Evolutionary conservation across 2,113 vertebrate species (phyloP).

Genomic region (Saccopteryx leptura): DNA sequence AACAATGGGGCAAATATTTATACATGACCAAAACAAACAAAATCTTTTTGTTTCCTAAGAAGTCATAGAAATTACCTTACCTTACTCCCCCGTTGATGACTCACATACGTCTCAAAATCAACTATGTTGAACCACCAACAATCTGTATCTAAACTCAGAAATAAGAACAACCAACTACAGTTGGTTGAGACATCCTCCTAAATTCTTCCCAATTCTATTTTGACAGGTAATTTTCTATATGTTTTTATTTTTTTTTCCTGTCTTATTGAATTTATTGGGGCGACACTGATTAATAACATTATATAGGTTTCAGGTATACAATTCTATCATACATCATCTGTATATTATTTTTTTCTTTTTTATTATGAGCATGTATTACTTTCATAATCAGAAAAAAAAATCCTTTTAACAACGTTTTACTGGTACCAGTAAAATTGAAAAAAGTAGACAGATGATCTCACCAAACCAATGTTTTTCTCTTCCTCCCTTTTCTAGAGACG

Average conservation of each 20-base stretch:
- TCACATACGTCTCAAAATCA: slow-evolving; percentile 25
- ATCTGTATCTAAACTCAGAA: background rate
- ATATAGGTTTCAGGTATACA: too few species aligned
- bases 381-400: background rate
- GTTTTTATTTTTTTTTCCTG: background rate
- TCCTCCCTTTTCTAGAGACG: background rate
- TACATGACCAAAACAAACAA: background rate
- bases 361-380: background rate
- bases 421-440: background rate
- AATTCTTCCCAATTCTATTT: slow-evolving; percentile 40
- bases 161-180: background rate
- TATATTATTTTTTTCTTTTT: background rate
- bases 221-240: background rate
- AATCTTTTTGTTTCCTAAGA: slow-evolving; percentile 27
- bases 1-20: slow-evolving; percentile 25
- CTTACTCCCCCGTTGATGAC: background rate
- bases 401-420: background rate
- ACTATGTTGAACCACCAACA: slow-evolving; percentile 4
- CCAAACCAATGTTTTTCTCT: background rate
- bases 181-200: background rate
- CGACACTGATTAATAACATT: too few species aligned
- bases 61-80: slow-evolving; percentile 25
- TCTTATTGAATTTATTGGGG: too few species aligned
- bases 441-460: background rate
- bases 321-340: too few species aligned